Base-by-base conservation (phyloP, 2,797 vertebrate species). In the Trematomus bernacchii region DNA sequence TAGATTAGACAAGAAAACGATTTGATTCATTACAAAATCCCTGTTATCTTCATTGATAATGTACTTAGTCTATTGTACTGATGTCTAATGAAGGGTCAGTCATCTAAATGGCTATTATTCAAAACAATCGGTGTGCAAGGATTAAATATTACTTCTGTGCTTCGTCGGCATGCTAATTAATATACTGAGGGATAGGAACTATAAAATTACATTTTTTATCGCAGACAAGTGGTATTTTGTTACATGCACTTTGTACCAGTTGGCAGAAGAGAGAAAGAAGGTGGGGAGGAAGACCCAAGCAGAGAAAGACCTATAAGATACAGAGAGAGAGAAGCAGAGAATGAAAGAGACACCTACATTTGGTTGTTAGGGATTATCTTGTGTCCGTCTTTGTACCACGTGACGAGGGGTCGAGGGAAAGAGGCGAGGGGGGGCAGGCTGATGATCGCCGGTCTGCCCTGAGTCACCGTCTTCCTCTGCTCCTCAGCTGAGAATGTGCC, bases 321-420 rank as follows among this genome's bases (percentile, higher is more conserved):
- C 19, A 33, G 30, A 9, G 5, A 43, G 4, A 9, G n/a, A 16
- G n/a, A 40, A 37, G 50, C 3, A 65, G 40, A 18, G 5, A 51
- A 43, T 2, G 15, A 42, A 51, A 63, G 33, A 57, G 54, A 33
- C 42, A 86, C 98, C 95, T 95, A 99, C 98, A 97, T 95, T 95
- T 96, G 94, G 93, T 78, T 92, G 95, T 93, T 96, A 67, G 97
- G 97, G 75, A 97, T 96, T 50, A 99, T 97, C 95, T 99, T 99
- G 90, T 97, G 97, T 53, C 98, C 98, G 0, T 98, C 97, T 90
- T 97, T 95, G 83, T 96, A 99, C 98, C 98, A 99, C 0, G 97
- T 99, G 90, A 97, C 97, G 47, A 97, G 91, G 0, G 97, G 97
- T 52, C 86, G 92, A 0, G 98, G 98, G 18, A 92, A 95, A 79